These are phyloP conservation scores for Phyllostomus hastatus DNA, from an alignment of 2,113 vertebrate genomes.

Conservation along the genomic window DNA sequence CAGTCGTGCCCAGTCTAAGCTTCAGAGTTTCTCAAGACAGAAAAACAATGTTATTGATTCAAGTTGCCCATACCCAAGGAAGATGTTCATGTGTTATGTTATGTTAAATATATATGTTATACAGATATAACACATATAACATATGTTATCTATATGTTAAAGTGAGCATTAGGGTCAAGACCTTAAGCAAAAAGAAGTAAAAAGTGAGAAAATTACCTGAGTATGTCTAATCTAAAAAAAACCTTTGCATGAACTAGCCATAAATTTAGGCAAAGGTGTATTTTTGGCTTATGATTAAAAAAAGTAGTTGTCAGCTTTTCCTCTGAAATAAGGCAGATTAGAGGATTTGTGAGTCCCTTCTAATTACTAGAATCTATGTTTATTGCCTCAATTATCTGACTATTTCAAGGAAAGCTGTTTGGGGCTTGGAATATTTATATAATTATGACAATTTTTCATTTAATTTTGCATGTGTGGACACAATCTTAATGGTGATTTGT, in stretches of 20 bases:
- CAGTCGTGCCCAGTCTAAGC: not conserved
- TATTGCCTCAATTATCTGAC: constrained; percentile 29
- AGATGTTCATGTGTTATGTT: not conserved
- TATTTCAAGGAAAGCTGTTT: constrained; percentile 30
- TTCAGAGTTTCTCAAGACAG: constrained; percentile 56
- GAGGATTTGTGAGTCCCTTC: not conserved
- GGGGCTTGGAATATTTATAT: not conserved
- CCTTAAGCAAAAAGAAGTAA: constrained; percentile 22
- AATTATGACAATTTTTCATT: constrained; percentile 35
- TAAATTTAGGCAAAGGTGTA: not conserved
- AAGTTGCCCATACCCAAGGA: not conserved
- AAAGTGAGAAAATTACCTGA: not conserved
- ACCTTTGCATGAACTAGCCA: not conserved
- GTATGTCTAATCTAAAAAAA: not conserved
- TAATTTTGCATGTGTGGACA: constrained; percentile 7
- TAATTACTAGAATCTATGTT: constrained; percentile 23
- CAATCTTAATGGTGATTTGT: not conserved
- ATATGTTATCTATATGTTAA: no score
- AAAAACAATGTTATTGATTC: constrained; percentile 45
- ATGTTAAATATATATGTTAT: no score
- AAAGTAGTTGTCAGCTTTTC: not conserved
- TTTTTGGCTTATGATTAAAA: not conserved
- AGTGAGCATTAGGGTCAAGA: not conserved
- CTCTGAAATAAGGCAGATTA: constrained; percentile 14
- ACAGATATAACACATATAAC: no score